Base-by-base conservation (phyloP, 1,140 invertebrate species). In the Triops longicaudatus region DNA sequence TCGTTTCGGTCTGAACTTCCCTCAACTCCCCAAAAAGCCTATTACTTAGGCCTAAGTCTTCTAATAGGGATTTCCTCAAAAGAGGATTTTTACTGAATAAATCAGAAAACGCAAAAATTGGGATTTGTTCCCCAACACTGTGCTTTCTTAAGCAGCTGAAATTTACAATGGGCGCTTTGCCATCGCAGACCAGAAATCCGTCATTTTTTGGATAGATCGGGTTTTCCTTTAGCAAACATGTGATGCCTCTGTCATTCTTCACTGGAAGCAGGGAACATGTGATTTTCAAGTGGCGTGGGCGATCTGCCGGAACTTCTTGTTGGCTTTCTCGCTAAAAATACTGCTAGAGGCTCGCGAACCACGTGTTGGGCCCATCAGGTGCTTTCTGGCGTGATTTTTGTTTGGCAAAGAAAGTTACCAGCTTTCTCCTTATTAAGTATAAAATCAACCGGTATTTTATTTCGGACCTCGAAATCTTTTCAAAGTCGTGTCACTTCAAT, bases 341-440 rank as follows among this genome's bases (percentile, higher is more conserved):
- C 50, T 22, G 6, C 50, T 9, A 17, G 50, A 17, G 50, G n/a
- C 50, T n/a, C 50, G 17, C 50, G 17, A 63, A 63, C 50, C 50
- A 63, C 50, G 50, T 63, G 50, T 17, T 63, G n/a, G 50, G 50
- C 50, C 50, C n/a, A 63, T 63, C 50, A 63, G 50, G 50, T 63
- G 50, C 50, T 63, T 63, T 22, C 6, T 17, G 3, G 14, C 0
- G 0, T 17, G 50, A 63, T 3, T n/a, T 63, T 63, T 63, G 50
- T 37, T 37, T 37, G 31, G 31, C 31, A 37, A 37, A 37, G 7
- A 37, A 37, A 37, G 31, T 37, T 37, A 7, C 31, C 2, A 4
- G 31, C 31, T 37, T 63, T 17, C 17, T 63, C 17, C 22, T 63
- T 63, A 37, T 2, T 63, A n/a, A 63, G 22, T 63, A 1, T 7